Percentiles rank a stretch among this genome's conserved stretches.
phyloP scores from a whole-genome alignment of 2,113 vertebrate genomes.

The Periophthalmus modestus region DNA sequence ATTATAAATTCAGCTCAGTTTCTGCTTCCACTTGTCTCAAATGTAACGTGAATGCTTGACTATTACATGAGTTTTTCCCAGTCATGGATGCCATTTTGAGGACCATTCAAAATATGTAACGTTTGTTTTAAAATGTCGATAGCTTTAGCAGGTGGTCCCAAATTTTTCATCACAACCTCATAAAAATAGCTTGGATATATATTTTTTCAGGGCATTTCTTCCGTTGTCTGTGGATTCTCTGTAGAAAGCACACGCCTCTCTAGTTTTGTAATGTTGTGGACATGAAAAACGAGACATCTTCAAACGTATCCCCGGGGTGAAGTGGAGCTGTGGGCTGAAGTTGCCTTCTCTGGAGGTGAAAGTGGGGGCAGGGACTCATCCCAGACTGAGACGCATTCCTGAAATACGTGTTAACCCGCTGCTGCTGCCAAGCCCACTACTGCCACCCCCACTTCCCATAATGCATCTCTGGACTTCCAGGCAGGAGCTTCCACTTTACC shows the following conservation, averaged over 20 bases:
- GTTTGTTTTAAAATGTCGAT: neutral
- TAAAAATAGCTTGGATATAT: too few relatives aligned
- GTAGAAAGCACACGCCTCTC: neutral
- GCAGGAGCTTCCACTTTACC: conserved; percentile 10
- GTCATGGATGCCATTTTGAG: neutral
- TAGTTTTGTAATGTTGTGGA: neutral
- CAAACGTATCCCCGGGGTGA: conserved; percentile 24
- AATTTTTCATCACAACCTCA: neutral
- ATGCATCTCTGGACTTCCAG: conserved; percentile 17
- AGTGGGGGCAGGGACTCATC: conserved; percentile 17
- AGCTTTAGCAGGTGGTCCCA: neutral
- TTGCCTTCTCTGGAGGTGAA: conserved; percentile 7
- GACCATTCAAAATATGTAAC: too few relatives aligned
- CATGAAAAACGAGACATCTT: conserved; percentile 10
- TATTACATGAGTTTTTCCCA: too few relatives aligned
- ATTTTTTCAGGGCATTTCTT: neutral
- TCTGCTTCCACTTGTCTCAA: too few relatives aligned
- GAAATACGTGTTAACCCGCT: conserved; percentile 54
- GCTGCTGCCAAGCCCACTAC: neutral
- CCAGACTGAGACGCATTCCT: conserved; percentile 56
- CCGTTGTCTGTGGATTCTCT: too few relatives aligned
- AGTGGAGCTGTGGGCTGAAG: neutral
- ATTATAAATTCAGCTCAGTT: too few relatives aligned
- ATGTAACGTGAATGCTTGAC: too few relatives aligned
- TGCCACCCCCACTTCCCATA: conserved; percentile 1